Conservation (phyloP, 2,113 vertebrate genomes). For the Psephotus haematonotus region DNA sequence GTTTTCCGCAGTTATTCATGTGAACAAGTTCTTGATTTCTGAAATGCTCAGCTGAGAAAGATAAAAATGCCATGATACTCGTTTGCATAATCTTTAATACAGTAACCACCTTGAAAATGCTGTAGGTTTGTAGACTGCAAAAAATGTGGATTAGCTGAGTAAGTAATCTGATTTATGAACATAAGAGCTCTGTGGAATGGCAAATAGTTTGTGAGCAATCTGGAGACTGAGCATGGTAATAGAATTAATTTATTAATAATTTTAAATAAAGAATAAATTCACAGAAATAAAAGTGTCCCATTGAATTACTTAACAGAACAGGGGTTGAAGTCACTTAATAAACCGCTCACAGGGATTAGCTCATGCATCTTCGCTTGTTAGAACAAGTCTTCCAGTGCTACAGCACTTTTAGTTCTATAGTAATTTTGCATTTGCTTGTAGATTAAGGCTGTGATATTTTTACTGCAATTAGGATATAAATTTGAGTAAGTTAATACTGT, state of each 20-base stretch:
- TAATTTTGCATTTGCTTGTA: not conserved
- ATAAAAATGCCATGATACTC: conserved; percentile 30
- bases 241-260: conserved; percentile 23
- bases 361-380: not conserved
- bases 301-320: conserved; percentile 10
- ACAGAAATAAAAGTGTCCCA: not conserved
- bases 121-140: not conserved
- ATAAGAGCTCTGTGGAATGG: not conserved
- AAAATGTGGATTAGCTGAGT: conserved; percentile 10
- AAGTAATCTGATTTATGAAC: conserved; percentile 12
- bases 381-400: not conserved
- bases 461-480: not conserved
- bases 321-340: not conserved
- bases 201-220: not conserved
- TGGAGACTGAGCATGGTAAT: not conserved
- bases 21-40: conserved; percentile 24
- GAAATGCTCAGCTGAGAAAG: not conserved
- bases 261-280: conserved; percentile 25
- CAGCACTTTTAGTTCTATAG: not conserved
- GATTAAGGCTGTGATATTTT: not conserved
- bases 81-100: conserved; percentile 38
- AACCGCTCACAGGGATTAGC: not conserved
- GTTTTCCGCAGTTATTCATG: conserved; percentile 22
- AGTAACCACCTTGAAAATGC: conserved; percentile 25
- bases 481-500: not conserved